Evolutionary conservation across 2,888 invertebrate genomes (phyloP).

Genomic region (Tridacna crocea): DNA sequence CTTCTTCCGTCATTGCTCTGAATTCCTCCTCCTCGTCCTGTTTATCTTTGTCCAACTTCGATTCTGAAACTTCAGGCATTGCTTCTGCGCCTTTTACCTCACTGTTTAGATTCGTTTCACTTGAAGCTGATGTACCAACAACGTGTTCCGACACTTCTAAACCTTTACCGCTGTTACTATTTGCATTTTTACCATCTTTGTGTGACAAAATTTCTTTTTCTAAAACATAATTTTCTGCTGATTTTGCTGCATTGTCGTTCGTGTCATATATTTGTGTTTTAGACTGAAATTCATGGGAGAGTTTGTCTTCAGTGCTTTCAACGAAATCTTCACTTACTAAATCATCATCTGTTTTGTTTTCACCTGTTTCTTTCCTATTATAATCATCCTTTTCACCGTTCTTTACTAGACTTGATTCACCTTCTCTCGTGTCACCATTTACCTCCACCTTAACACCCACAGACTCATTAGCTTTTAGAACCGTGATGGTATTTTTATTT

Average conservation of each 20-base stretch:
- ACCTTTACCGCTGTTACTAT: not conserved
- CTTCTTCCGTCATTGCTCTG: slow-evolving; percentile 16
- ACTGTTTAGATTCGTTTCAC: not conserved
- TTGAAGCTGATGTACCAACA: not conserved
- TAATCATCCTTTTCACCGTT: not conserved
- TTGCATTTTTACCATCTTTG: too few relatives aligned
- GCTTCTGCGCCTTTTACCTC: not conserved
- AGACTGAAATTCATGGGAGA: not conserved
- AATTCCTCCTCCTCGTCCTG: slow-evolving; percentile 5
- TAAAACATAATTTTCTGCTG: not conserved
- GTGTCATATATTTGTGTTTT: not conserved
- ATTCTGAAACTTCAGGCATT: too few relatives aligned
- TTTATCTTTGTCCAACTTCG: not conserved
- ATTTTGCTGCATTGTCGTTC: not conserved
- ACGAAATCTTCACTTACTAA: slow-evolving; percentile 1
- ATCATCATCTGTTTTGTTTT: not conserved
- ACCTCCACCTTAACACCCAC: slow-evolving; percentile 24
- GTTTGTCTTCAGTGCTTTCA: not conserved
- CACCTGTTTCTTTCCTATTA: not conserved
- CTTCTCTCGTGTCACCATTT: slow-evolving; percentile 8
- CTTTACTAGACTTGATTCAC: not conserved
- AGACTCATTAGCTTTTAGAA: slow-evolving; percentile 32
- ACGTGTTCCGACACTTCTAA: not conserved
- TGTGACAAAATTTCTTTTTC: not conserved
- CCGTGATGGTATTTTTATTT: slow-evolving; percentile 36